These are phyloP conservation scores for Rhorus exstirpatorius DNA, from an alignment of 2,888 invertebrate genomes.

Conservation along the genomic window DNA sequence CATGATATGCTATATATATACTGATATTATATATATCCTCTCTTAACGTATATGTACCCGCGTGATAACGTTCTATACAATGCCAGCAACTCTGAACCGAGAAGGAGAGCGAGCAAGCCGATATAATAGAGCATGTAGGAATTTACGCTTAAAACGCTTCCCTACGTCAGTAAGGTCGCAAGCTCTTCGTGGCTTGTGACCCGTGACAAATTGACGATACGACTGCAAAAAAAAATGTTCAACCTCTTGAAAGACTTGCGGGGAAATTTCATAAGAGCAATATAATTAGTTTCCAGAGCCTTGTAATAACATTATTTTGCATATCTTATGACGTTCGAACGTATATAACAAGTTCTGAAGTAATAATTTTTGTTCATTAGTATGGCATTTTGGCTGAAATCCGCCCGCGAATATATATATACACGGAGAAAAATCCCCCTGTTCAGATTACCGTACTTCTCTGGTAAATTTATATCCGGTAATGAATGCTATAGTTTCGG, in stretches of 20 bases:
- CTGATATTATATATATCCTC: not conserved
- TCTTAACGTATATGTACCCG: not conserved
- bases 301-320: not conserved
- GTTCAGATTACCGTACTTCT: too few relatives aligned
- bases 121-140: constrained; percentile 25
- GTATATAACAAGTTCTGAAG: not conserved
- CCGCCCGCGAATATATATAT: too few relatives aligned
- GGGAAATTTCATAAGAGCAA: too few relatives aligned
- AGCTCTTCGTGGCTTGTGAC: constrained; percentile 55
- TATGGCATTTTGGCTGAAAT: too few relatives aligned
- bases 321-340: not conserved
- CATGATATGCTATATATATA: constrained; percentile 65
- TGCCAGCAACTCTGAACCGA: constrained; percentile 27
- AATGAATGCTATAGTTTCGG: too few relatives aligned
- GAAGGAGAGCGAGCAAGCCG: constrained; percentile 14
- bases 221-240: constrained; percentile 36
- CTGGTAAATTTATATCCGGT: too few relatives aligned
- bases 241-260: constrained; percentile 44
- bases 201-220: constrained; percentile 52
- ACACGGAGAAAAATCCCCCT: too few relatives aligned
- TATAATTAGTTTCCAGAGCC: too few relatives aligned
- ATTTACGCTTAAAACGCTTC: constrained; percentile 54
- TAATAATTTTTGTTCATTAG: too few relatives aligned
- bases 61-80: constrained; percentile 33
- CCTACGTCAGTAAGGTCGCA: constrained; percentile 47